Evolutionary conservation across 2,888 invertebrate genomes (phyloP).

Genomic region (Rhagophthalmus giganteus): DNA sequence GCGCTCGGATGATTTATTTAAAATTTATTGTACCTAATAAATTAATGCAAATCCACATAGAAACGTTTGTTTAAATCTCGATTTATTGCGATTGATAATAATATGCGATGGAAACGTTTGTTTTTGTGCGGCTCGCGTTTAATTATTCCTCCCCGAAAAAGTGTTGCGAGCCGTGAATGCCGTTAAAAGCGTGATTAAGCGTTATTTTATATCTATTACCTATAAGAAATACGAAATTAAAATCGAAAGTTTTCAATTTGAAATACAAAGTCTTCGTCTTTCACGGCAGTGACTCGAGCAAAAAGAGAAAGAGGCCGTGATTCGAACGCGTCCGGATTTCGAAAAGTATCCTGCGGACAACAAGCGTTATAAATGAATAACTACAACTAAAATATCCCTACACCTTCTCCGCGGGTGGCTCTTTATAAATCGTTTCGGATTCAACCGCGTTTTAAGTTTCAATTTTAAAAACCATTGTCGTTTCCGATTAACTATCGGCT

Average conservation of each 20-base stretch:
- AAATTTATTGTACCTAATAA: neutral
- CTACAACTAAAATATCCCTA: slow-evolving; percentile 29
- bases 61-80: neutral
- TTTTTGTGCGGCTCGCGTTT: no score
- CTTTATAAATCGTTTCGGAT: slow-evolving; percentile 33
- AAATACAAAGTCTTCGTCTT: slow-evolving; percentile 2
- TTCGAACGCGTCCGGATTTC: slow-evolving; percentile 19
- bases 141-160: no score
- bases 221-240: slow-evolving; percentile 34
- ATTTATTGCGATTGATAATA: neutral
- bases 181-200: slow-evolving; percentile 28
- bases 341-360: slow-evolving; percentile 28
- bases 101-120: no score
- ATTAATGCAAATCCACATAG: neutral
- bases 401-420: slow-evolving; percentile 32
- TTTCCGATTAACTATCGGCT: neutral
- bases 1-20: no score
- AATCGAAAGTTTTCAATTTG: slow-evolving; percentile 19
- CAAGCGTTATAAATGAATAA: slow-evolving; percentile 30
- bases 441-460: neutral
- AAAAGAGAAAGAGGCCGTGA: slow-evolving; percentile 7
- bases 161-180: neutral
- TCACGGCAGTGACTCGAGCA: neutral
- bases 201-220: slow-evolving; percentile 29
- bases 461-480: neutral